Evolutionary conservation across 1,140 invertebrate genomes (phyloP), one percentile per base, ranked within the genome.

Genomic region (Coptotermes formosanus): DNA sequence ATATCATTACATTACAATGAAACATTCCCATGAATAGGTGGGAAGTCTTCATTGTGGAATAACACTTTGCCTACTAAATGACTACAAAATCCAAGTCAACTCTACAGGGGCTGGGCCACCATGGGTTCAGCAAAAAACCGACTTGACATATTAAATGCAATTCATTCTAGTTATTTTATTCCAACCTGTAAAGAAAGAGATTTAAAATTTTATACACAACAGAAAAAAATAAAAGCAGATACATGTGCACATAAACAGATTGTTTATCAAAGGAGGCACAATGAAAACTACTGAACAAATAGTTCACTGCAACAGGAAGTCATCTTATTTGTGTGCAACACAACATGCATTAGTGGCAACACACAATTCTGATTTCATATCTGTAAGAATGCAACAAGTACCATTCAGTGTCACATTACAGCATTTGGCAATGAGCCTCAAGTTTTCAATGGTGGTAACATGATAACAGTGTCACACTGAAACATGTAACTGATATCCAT

Each of bases 81-180:
- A 75, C 64, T 75, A 75, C 64, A 21, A 25, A 75, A 75, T 75
- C n/a, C 64, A 75, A 75, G 1, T 75, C 64, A 75, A 75, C 64
- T 30, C 64, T 75, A 75, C 64, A 75, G 64, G 64, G 55, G 8
- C n/a, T 16, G 64, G n/a, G 64, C 64, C n/a, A 7, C 64, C 64
- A 75, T 30, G 64, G 14, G 64, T 75, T 75, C 64, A n/a, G 64
- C 64, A 75, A 75, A 38, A 38, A 6, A 75, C 64, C n/a, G 64
- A 75, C n/a, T 75, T 6, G 25, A 75, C 25, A 75, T 75, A 75
- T 75, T 75, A 75, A 75, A 75, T 75, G 64, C 64, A 75, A 30
- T 75, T 75, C 64, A 75, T 75, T 75, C 64, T 75, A 75, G 64
- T 30, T 75, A n/a, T n/a, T 75, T 75, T n/a, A n/a, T n/a, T 75